Evolutionary conservation across 2,113 vertebrate genomes (phyloP).

Genomic region (Boleophthalmus pectinirostris): DNA sequence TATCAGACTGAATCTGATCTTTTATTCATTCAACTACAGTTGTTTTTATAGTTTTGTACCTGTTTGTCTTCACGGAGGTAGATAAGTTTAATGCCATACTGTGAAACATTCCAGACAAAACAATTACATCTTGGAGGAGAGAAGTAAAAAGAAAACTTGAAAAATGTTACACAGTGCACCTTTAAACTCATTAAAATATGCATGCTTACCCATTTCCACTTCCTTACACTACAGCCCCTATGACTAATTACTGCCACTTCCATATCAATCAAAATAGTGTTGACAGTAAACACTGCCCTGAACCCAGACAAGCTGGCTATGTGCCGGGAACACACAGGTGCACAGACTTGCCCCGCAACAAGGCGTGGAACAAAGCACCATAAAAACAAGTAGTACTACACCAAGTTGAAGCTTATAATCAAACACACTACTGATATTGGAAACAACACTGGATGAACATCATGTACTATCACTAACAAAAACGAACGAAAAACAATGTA

Average conservation of each 20-base stretch:
- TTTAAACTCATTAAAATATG: too few relatives aligned
- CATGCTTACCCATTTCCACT: background rate
- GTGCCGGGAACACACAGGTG: constrained; percentile 20
- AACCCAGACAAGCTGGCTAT: constrained; percentile 11
- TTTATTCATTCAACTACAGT: too few relatives aligned
- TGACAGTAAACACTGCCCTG: constrained; percentile 1
- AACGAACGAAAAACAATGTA: background rate
- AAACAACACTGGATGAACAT: background rate
- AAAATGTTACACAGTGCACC: too few relatives aligned
- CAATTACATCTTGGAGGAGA: too few relatives aligned
- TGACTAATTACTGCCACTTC: constrained; percentile 8
- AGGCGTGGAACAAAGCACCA: constrained; percentile 2
- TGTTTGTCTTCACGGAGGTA: too few relatives aligned
- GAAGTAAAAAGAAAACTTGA: too few relatives aligned
- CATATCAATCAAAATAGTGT: background rate
- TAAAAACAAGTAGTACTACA: background rate
- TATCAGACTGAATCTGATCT: too few relatives aligned
- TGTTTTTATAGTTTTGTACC: too few relatives aligned
- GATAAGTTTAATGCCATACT: too few relatives aligned
- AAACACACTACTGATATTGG: background rate
- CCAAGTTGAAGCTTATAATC: background rate
- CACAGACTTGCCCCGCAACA: constrained; percentile 25
- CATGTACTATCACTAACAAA: background rate
- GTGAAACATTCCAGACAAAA: too few relatives aligned
- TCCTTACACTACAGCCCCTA: background rate